Evolutionary conservation across 2,113 vertebrate genomes (phyloP), one percentile per base, ranked within the genome.

Genomic region (Tenebrosternarchus preto): DNA sequence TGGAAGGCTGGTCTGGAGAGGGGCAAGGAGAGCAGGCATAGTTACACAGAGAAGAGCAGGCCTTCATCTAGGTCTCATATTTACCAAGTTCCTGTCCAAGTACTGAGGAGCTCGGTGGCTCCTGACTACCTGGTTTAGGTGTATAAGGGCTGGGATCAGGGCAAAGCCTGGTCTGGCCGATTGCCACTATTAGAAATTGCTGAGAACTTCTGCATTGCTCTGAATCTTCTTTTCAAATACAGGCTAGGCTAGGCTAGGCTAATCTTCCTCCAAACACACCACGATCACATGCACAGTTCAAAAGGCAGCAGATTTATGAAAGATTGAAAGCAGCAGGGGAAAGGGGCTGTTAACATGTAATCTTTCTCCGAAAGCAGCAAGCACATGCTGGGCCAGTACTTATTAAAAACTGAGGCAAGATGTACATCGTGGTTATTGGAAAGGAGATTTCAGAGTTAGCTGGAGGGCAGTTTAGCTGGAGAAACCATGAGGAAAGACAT

Each of bases 1-100:
- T 95, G 94, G 88, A 98, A 98, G 31, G 96, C 87, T 0, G 95
- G 97, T 86, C 97, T 98, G 74, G 33, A 83, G 69, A 31, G 78
- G 15, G n/a, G 56, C 29, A 5, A 22, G 24, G 60, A 64, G 55
- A 27, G 57, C 56, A 80, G 6, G 77, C 16, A 31, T 68, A 43
- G 69, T 11, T 3, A 69, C 67, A 69, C 33, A 4, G 1, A 15
- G 56, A 2, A 50, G 61, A 31, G 27, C 9, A 22, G 6, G 6
- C 43, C 9, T 50, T 11, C 43, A 43, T 43, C 39, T 9, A 43
- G 39, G 2, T 9, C 39, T 43, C 39, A 43, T 36, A 36, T 43
- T 43, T 4, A 5, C 39, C 39, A 1, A 3, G 39, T 43, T 43
- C 39, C 36, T 46, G 43, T 4, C 1, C 43, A 46, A 9, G 43